Base-by-base conservation (phyloP, 2,888 invertebrate species). In the Lissonota sp. region DNA sequence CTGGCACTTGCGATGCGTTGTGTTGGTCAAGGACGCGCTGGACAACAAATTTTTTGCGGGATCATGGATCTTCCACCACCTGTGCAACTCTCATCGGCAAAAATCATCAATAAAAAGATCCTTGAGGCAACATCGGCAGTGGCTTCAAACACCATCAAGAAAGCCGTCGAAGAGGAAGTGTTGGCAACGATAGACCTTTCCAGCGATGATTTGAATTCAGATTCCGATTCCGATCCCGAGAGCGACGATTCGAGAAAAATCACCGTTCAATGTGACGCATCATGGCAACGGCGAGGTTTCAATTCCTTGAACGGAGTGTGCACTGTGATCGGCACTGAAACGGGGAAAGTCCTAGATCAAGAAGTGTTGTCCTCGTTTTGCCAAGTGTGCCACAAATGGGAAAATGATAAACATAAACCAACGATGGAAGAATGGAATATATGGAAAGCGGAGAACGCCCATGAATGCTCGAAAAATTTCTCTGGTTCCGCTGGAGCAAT, bases 1-100 rank as follows among this genome's bases (percentile, higher is more conserved):
- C 16, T 67, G 0, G 60, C 77, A 51, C 46, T 55, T 64, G 77
- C 81, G 57, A 81, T 77, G 73, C 58, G 81, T 12, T 58, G 72
- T 42, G 55, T 81, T 6, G 73, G 81, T 40, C 55, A 72, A 60
- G 76, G 67, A 6, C n/a, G 26, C 8, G 55, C 58, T 60, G 79
- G 67, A 7, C n/a, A 67, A 0, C 62, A 49, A 46, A 66, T 67
- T 8, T 80, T 80, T 40, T 80, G 80, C 42, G 66, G 80, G 7
- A 58, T 76, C 5, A 76, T 76, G 76, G 69, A 76, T 67, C 53
- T 40, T 12, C 70, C 10, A 82, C 14, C 14, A 75, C 16, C 7
- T 78, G 82, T 39, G 72, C 6, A 8, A 55, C 46, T 26, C 1
- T 26, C 26, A 2, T 3, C 26, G 26, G 26, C 26, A 26, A 26